Evolutionary conservation across 2,797 vertebrate genomes (phyloP).

Genomic region (Lithobates pipiens): DNA sequence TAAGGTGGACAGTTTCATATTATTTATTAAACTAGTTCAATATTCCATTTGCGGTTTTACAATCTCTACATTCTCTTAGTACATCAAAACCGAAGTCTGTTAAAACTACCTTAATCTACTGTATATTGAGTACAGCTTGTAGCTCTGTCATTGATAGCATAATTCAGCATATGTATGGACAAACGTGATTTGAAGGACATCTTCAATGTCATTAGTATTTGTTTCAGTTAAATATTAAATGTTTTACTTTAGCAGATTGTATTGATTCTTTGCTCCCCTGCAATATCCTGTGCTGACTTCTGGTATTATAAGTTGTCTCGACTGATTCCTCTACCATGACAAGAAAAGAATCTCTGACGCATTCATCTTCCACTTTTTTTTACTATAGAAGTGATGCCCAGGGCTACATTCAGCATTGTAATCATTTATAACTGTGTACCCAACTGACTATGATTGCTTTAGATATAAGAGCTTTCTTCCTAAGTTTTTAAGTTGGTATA

Average conservation of each 20-base stretch:
- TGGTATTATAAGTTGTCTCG: neutral
- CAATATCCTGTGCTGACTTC: neutral
- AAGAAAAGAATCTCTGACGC: neutral
- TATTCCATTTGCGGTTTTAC: too few relatives aligned
- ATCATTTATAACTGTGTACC: neutral
- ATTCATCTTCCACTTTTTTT: constrained; percentile 9
- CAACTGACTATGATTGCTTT: constrained; percentile 17
- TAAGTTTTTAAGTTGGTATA: neutral
- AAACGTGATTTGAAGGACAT: neutral
- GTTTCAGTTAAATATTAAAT: neutral
- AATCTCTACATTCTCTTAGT: too few relatives aligned
- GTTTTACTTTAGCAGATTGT: neutral
- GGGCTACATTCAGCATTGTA: constrained; percentile 26
- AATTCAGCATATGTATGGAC: too few relatives aligned
- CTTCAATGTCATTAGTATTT: constrained; percentile 6
- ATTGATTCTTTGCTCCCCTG: neutral
- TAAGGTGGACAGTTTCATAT: too few relatives aligned
- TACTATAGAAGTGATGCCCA: constrained; percentile 14
- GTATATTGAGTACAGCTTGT: too few relatives aligned
- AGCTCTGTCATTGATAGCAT: too few relatives aligned
- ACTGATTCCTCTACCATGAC: neutral
- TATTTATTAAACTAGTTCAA: too few relatives aligned
- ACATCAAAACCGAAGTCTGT: too few relatives aligned
- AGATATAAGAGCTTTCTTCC: neutral
- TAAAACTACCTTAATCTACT: too few relatives aligned